Percentiles rank a stretch among this genome's conserved stretches.
phyloP scores from a whole-genome alignment of 2,888 invertebrate species.

The Heterodera filipjevi region DNA sequence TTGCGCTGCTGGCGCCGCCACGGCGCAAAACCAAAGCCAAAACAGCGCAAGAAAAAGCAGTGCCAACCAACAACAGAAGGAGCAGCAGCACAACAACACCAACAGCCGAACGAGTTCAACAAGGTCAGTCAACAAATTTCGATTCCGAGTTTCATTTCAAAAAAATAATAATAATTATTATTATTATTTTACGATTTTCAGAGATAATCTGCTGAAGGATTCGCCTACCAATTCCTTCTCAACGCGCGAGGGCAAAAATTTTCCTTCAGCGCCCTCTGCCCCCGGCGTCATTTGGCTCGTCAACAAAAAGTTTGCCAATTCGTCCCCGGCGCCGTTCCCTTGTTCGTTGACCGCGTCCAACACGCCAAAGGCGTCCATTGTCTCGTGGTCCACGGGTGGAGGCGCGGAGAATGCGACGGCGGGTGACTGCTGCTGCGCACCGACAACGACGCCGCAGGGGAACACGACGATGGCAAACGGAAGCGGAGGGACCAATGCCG shows the following conservation, averaged over 20 bases:
- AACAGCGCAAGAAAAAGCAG: not conserved
- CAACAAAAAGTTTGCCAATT: not conserved
- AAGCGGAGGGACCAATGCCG: not conserved
- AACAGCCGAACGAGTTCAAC: not conserved
- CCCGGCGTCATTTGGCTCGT: not conserved
- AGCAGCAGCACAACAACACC: not conserved
- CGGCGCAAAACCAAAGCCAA: too few species aligned
- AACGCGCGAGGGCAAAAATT: not conserved
- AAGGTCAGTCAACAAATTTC: not conserved
- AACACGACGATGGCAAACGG: not conserved
- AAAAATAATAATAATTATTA: too few species aligned
- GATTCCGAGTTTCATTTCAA: not conserved
- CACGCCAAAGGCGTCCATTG: slow-evolving; percentile 23
- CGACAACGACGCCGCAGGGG: not conserved
- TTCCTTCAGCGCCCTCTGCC: not conserved
- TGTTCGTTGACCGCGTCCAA: slow-evolving; percentile 21
- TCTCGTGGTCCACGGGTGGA: slow-evolving; percentile 20
- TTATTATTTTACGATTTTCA: too few species aligned
- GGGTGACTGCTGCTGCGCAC: not conserved
- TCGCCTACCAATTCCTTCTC: slow-evolving; percentile 8
- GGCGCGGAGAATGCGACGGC: not conserved
- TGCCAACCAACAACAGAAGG: not conserved
- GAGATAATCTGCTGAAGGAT: not conserved
- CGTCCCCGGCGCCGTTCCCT: not conserved
- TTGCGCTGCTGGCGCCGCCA: not conserved